Base-by-base conservation (phyloP, 2,113 vertebrate species). In the Gallinago paraguaiae region DNA sequence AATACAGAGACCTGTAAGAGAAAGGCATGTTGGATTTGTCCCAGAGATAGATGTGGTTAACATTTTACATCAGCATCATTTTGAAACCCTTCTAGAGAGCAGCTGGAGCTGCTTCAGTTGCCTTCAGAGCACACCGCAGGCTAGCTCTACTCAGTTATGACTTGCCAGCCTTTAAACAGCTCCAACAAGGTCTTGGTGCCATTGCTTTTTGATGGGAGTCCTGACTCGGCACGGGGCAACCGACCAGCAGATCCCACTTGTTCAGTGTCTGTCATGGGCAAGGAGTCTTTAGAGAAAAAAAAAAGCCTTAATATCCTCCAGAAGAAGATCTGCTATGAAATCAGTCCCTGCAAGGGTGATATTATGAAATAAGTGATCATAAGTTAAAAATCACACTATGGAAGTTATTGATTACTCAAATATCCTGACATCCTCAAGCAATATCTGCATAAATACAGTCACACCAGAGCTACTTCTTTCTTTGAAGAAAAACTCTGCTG, bases 391-490 rank as follows among this genome's bases (percentile, higher is more conserved):
- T 48, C 35, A 33, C 41, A 45, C 69, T 46, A 31, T 31, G 20
- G 70, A 63, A 88, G 45, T 51, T 54, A 68, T 17, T 4, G 11
- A 82, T 71, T 28, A 51, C 39, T 63, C 28, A 68, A 76, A 72
- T 13, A 82, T 8, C 25, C 63, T 69, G 82, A 61, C 33, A 17
- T 69, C 51, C 63, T 60, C 67, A 10, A 81, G 41, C 61, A 54
- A 39, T 33, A 3, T 1, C 13, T 5, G 18, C 5, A 4, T 6
- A 76, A 39, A 39, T 39, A 17, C 0, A 1, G 14, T 31, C 25
- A 46, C 45, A 60, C 35, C 67, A 84, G 57, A 72, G 54, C 80
- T 46, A 53, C 15, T 18, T 28, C 31, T 57, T 31, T 53, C 88
- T 46, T 22, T 7, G 46, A n/a, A 46, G 41, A 25, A 69, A 41